Base-by-base conservation (phyloP, 1,140 invertebrate genomes). In the Diploscapter pachys region DNA sequence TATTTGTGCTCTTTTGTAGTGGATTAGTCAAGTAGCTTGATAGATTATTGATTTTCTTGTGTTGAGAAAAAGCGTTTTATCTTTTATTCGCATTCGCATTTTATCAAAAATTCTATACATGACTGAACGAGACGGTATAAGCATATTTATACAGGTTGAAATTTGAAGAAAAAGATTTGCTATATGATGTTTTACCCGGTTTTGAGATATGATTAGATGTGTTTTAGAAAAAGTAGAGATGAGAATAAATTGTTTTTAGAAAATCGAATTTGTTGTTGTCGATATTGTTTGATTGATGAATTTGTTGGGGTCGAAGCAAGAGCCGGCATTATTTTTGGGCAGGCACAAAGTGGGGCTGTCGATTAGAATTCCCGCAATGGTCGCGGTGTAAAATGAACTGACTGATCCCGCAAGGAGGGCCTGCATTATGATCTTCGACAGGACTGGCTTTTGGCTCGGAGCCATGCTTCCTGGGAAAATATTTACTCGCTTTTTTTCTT, bases 341-440 rank as follows among this genome's bases (percentile, higher is more conserved):
- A 31, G 31, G 31, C 31, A 31, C 31, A 31, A 31, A 31, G 31
- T 31, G 31, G 31, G 31, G 31, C 1, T 31, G 31, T 31, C 31
- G 31, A 31, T 31, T 31, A 31, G 31, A 31, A 31, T 31, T 31
- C 95, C 94, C 79, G 94, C 94, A 80, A 96, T 91, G 80, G 93
- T 93, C 0, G 95, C 95, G 0, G 93, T 96, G 77, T 95, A 89
- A 80, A 98, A 95, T 83, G 92, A 94, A 4, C 93, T 92, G 3
- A 92, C 89, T 77, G 91, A 91, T 2, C 94, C 95, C 49, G 92
- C 90, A 52, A 97, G 86, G 82, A 96, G 93, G 0, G 94, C 92
- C 64, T 94, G 87, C 2, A 94, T 84, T 0, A 92, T 91, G 1
- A 94, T 88, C 54, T 86, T 81, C 0, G 92, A 90, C 4, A 96